A percentile compares a stretch with the other conserved stretches of the same genome.
Conservation (phyloP, 2,113 vertebrate genomes). For the Chascanopsetta lugubris region DNA sequence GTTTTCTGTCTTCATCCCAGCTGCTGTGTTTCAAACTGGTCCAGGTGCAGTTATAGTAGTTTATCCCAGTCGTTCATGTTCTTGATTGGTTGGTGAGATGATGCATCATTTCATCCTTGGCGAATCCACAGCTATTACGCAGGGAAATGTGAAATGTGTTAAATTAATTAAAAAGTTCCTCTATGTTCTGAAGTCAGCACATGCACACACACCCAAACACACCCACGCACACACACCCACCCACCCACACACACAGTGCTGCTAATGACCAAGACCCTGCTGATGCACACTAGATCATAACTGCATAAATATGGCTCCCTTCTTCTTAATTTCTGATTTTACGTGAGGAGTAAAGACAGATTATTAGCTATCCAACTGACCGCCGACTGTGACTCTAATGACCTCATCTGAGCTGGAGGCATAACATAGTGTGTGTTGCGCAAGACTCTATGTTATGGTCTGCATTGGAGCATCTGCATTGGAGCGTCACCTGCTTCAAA, state of each 20-base stretch:
- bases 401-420: no score
- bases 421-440: no score
- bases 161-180: not conserved
- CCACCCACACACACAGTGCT: not conserved
- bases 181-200: not conserved
- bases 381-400: no score
- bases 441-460: no score
- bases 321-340: not conserved
- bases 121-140: not conserved
- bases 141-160: not conserved
- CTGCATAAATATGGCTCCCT: not conserved
- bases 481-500: no score
- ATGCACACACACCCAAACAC: not conserved
- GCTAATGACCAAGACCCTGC: not conserved
- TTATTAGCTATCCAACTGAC: no score
- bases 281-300: not conserved
- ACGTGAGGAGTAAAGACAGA: no score
- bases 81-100: not conserved
- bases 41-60: not conserved
- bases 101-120: not conserved
- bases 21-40: not conserved
- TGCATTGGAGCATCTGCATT: no score
- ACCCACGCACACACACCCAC: no score
- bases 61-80: not conserved
- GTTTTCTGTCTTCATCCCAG: not conserved